Evolutionary conservation across 2,113 vertebrate species (phyloP), one percentile per base, ranked within the genome.

Genomic region (Tonatia bakeri): DNA sequence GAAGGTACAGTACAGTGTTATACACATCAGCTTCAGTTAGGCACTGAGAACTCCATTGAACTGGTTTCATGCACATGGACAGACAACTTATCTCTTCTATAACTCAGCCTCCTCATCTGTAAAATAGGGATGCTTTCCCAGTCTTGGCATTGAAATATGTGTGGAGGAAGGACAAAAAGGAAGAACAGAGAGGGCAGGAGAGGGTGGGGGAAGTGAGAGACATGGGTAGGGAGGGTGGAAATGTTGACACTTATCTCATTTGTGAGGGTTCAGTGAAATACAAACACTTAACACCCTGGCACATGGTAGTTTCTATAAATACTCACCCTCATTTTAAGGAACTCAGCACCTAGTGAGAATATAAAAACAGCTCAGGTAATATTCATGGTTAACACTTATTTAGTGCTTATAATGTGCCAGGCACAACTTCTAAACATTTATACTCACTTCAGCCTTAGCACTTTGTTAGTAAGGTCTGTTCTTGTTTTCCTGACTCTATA

Each of bases 201-300:
- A 0, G 1, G 17, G 0, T 36, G 1, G 33, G 4, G 7, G 22
- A 3, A 5, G 2, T 52, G 45, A 33, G 13, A 7, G 17, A 10
- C 40, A 75, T 45, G 56, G 15, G 31, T 1, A 33, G 10, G 31
- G 11, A 17, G 7, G 47, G 16, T 28, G 20, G 40, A 17, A 45
- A 64, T 16, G 40, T 12, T 65, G 69, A 24, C 24, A 20, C 36
- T 87, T 17, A 4, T 2, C 70, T 73, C 75, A 47, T 52, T 43
- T 22, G 52, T 22, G 50, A 75, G 9, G 50, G 40, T 17, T 50
- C 26, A 65, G 10, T 40, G 22, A n/a, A 50, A 75, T 12, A 6
- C 17, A 67, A 54, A 70, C 40, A 2, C 4, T 40, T 73, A 11
- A 24, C 40, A 50, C 16, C 0, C 3, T 77, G 75, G 40, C 36